Base-by-base conservation (phyloP, 2,888 invertebrate genomes). In the Heteromyza rotundicornis region DNA sequence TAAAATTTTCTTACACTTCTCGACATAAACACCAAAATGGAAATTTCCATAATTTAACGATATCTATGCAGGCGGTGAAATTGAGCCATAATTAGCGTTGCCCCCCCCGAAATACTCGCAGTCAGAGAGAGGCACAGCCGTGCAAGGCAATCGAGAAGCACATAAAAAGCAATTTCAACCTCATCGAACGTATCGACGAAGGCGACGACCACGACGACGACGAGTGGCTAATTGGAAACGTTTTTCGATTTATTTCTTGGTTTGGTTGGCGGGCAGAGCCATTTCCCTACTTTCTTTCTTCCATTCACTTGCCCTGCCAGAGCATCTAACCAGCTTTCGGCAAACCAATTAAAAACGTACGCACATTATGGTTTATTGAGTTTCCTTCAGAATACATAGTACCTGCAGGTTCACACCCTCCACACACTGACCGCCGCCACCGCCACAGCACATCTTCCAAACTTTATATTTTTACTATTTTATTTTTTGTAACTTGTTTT, bases 41-140 rank as follows among this genome's bases (percentile, higher is more conserved):
- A 74, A 78, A 82, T 82, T 82, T 82, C 82, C 82, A 82, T 82
- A 82, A 82, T 82, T 80, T 78, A 67, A 69, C 81, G 77, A 81
- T 82, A 79, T 82, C 80, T 82, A 82, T 82, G 82, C 82, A 80
- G 77, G 76, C 78, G 65, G 74, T 76, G 80, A 78, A 80, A 80
- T 80, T 81, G 80, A 78, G 78, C 79, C 75, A 79, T 80, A 80
- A 80, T 80, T 80, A 80, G 80, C 78, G 73, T 72, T 72, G 65
- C 68, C 64, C 69, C 27, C 10, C 68, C 10, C 67, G 63, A n/a
- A n/a, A n/a, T n/a, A n/a, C n/a, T n/a, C n/a, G n/a, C n/a, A n/a
- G n/a, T n/a, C n/a, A n/a, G n/a, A n/a, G n/a, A n/a, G n/a, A n/a
- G 68, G 68, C 64, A 68, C 57, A 59, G 16, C 24, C 20, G 49